These are phyloP conservation scores for Zoanthus solanderi DNA, from an alignment of 92 coral and sea anemone species.

Conservation along the genomic window DNA sequence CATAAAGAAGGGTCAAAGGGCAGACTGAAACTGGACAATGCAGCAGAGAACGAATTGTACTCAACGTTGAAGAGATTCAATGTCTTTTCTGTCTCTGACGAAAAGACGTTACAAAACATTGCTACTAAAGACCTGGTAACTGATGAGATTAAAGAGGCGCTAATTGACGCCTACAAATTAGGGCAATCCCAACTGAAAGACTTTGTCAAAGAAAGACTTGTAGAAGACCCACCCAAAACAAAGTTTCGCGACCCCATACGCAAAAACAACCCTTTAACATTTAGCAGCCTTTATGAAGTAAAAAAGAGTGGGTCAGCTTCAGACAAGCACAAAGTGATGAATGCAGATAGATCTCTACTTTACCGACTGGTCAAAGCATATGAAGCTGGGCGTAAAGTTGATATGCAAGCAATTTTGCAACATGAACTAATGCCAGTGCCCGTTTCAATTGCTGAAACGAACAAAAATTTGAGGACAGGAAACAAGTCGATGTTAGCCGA, in stretches of 20 bases:
- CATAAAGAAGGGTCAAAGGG: constrained; percentile 23
- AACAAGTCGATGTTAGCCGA: constrained; percentile 66
- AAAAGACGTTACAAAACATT: constrained; percentile 57
- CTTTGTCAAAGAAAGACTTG: background rate
- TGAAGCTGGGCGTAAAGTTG: constrained; percentile 16
- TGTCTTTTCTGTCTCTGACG: constrained; percentile 58
- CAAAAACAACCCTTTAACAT: constrained; percentile 13
- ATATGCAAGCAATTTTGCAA: background rate
- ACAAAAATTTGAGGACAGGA: constrained; percentile 52
- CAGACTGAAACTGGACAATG: constrained; percentile 46
- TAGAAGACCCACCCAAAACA: background rate
- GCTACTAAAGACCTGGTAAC: constrained; percentile 62
- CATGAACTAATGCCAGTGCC: too few relatives aligned
- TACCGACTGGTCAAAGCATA: background rate
- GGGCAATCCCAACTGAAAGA: background rate
- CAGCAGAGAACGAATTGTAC: background rate
- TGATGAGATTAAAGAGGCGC: constrained; percentile 52
- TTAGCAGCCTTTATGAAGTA: constrained; percentile 1
- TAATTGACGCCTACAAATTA: constrained; percentile 31
- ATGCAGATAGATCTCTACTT: background rate
- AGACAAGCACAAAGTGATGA: background rate
- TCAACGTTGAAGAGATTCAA: constrained; percentile 50
- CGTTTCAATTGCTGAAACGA: too few relatives aligned
- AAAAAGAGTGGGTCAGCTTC: background rate
- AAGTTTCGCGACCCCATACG: background rate